Evolutionary conservation across 2,888 invertebrate species (phyloP).

Genomic region (Mimumesa dahlbomi): DNA sequence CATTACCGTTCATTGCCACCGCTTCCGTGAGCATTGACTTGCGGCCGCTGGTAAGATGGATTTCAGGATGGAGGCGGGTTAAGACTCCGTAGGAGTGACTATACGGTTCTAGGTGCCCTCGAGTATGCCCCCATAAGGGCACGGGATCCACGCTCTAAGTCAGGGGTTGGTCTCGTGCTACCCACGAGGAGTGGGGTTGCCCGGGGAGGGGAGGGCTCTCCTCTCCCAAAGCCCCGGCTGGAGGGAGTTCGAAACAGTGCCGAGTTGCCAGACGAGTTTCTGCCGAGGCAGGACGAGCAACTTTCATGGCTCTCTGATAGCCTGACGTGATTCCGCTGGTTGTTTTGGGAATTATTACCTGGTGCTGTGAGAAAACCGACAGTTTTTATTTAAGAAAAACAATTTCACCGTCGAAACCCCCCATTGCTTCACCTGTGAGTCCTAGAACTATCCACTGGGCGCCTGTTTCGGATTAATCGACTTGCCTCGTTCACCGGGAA

Average conservation of each 20-base stretch:
- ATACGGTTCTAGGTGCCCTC: constrained; percentile 66
- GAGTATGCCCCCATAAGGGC: constrained; percentile 70
- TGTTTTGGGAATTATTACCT: too few species aligned
- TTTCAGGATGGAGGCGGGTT: constrained; percentile 72
- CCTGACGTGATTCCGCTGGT: constrained; percentile 1
- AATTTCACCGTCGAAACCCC: too few species aligned
- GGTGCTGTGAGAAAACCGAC: too few species aligned
- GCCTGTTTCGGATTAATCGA: too few species aligned
- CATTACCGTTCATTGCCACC: constrained; percentile 20
- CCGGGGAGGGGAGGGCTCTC: constrained; percentile 54
- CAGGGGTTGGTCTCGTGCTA: constrained; percentile 77
- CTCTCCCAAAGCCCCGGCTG: constrained; percentile 56
- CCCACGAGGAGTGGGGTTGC: constrained; percentile 64
- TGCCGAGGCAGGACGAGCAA: constrained; percentile 72
- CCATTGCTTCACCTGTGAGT: too few species aligned
- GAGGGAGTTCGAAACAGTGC: constrained; percentile 68
- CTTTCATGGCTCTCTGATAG: constrained; percentile 56
- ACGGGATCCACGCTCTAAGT: constrained; percentile 67
- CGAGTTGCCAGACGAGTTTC: constrained; percentile 78
- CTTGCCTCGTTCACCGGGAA: too few species aligned
- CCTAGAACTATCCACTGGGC: too few species aligned
- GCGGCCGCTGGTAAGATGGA: constrained; percentile 52
- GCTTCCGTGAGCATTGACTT: constrained; percentile 37
- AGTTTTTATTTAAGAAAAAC: too few species aligned
- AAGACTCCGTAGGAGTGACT: constrained; percentile 78